Evolutionary conservation across 2,113 vertebrate species (phyloP).

Genomic region (Poeciliopsis occidentalis): DNA sequence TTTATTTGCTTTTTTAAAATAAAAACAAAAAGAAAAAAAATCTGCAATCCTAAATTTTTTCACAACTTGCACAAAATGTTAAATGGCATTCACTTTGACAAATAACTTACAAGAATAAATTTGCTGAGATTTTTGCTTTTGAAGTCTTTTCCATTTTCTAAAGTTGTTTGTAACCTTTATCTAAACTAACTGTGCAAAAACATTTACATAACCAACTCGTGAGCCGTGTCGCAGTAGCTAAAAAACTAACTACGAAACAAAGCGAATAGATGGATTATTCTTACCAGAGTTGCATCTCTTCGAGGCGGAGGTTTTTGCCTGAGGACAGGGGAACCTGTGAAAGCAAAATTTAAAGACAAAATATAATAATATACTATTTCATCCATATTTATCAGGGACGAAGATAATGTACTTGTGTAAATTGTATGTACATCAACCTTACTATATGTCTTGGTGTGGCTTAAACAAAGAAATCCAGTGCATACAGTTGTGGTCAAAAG

Average conservation of each 20-base stretch:
- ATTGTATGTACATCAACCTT: neutral
- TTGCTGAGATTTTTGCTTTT: no score
- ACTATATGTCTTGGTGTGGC: neutral
- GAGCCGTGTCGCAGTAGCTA: neutral
- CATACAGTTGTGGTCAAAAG: no score
- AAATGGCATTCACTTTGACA: no score
- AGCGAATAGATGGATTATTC: conserved; percentile 20
- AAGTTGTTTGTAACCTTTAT: no score
- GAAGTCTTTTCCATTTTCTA: no score
- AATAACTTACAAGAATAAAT: no score
- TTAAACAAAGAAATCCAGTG: neutral
- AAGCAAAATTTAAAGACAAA: conserved; percentile 7
- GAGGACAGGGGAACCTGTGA: conserved; percentile 93
- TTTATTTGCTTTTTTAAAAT: no score
- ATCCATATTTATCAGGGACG: neutral
- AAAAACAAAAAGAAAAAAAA: no score
- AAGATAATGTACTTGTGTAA: no score
- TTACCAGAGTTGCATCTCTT: conserved; percentile 95
- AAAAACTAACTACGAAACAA: neutral
- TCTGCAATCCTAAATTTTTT: no score
- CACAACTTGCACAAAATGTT: no score
- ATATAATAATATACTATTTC: neutral
- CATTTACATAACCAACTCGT: neutral
- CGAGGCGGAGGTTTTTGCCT: conserved; percentile 95
- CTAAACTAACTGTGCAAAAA: neutral